These are phyloP conservation scores for Chascanopsetta lugubris DNA, from an alignment of 2,113 vertebrate species.

Conservation along the genomic window DNA sequence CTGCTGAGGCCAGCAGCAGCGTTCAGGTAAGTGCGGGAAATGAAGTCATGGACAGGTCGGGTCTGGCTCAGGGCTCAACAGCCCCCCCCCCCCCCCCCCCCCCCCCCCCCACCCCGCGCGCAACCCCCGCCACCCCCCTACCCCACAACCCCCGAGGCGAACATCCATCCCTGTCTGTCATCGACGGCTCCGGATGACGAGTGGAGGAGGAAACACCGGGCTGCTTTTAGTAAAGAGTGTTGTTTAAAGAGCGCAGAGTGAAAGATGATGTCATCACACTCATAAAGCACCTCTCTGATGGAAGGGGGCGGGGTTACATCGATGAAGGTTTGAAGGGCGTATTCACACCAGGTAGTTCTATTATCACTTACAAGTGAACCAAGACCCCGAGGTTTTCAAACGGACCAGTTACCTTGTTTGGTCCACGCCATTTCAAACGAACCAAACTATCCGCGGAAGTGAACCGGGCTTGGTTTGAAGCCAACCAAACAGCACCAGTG, in stretches of 20 bases:
- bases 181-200: slow-evolving; percentile 24
- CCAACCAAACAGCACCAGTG: no score
- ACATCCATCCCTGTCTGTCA: slow-evolving; percentile 52
- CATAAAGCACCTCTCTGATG: not conserved
- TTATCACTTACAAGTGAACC: no score
- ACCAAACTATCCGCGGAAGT: no score
- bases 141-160: slow-evolving; percentile 40
- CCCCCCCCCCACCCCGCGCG: slow-evolving; percentile 8
- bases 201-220: not conserved
- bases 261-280: not conserved
- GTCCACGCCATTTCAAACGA: no score
- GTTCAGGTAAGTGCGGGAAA: slow-evolving; percentile 33
- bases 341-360: no score
- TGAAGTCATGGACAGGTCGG: slow-evolving; percentile 44
- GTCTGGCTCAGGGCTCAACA: no score
- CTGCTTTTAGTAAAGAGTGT: not conserved
- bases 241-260: not conserved
- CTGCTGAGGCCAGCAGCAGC: not conserved
- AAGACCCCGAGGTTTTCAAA: no score
- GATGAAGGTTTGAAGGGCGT: not conserved
- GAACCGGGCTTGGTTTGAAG: no score
- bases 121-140: not conserved
- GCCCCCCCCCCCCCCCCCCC: not conserved
- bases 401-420: no score
- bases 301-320: not conserved